These are phyloP conservation scores for Neomicropteryx cornuta DNA, from an alignment of 1,140 invertebrate species.

Conservation along the genomic window DNA sequence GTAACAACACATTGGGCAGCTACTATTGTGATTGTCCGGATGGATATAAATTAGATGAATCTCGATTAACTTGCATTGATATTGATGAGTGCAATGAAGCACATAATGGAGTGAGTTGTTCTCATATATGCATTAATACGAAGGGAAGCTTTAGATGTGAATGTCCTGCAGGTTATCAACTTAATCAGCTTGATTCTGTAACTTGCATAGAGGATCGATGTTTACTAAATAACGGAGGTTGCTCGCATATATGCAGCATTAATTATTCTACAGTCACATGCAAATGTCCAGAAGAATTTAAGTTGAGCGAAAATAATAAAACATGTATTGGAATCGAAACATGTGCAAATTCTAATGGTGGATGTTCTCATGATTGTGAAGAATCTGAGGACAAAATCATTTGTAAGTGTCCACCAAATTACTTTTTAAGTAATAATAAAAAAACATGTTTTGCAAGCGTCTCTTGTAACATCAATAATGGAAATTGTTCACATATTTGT, in stretches of 20 bases:
- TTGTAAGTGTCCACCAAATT: not conserved
- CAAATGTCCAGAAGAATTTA: slow-evolving; percentile 26
- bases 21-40: slow-evolving; percentile 39
- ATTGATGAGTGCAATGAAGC: slow-evolving; percentile 34
- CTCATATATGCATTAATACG: slow-evolving; percentile 44
- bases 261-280: slow-evolving; percentile 41
- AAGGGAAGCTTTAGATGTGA: slow-evolving; percentile 36
- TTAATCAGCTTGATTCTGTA: slow-evolving; percentile 18
- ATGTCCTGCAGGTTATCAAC: slow-evolving; percentile 33
- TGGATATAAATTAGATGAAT: slow-evolving; percentile 24
- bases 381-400: not conserved
- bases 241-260: slow-evolving; percentile 18
- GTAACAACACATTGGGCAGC: slow-evolving; percentile 58
- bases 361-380: slow-evolving; percentile 15
- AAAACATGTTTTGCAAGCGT: slow-evolving; percentile 38
- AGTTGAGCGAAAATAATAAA: slow-evolving; percentile 24
- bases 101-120: slow-evolving; percentile 18
- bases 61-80: slow-evolving; percentile 35
- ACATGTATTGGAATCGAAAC: slow-evolving; percentile 46
- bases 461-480: slow-evolving; percentile 34
- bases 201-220: not conserved
- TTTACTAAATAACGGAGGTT: slow-evolving; percentile 29
- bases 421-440: slow-evolving; percentile 22
- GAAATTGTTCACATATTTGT: slow-evolving; percentile 16
- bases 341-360: slow-evolving; percentile 22